Conservation (phyloP, 2,113 vertebrate genomes). For the Puffinus mauretanicus region DNA sequence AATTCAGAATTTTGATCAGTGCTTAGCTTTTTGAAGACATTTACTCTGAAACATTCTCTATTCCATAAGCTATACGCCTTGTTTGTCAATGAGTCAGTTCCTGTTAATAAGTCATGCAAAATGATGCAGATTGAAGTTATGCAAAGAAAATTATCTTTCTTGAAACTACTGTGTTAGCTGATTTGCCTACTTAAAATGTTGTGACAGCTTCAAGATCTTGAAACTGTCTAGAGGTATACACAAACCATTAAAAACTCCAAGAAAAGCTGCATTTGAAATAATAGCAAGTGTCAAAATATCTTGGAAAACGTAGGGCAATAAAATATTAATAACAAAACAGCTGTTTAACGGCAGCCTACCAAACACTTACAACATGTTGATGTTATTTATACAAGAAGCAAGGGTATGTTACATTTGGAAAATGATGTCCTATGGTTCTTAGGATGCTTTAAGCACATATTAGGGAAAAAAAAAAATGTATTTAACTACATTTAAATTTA, state of each 20-base stretch:
- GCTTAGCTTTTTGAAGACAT: constrained; percentile 56
- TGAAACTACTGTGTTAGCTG: constrained; percentile 59
- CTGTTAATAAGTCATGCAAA: constrained; percentile 70
- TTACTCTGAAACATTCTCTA: neutral
- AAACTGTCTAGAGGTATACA: constrained; percentile 68
- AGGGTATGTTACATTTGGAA: neutral
- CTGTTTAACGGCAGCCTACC: constrained; percentile 36
- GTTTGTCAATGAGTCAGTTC: constrained; percentile 66
- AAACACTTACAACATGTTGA: constrained; percentile 32
- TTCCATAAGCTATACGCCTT: constrained; percentile 42
- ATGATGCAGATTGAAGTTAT: constrained; percentile 57
- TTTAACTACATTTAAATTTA: constrained; percentile 41
- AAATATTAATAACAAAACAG: constrained; percentile 73
- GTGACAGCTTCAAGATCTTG: constrained; percentile 69
- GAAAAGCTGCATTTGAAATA: constrained; percentile 67
- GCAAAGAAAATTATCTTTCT: constrained; percentile 58
- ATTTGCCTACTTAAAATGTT: constrained; percentile 69
- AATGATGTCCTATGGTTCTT: neutral
- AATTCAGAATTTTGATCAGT: constrained; percentile 65
- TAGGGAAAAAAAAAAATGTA: neutral
- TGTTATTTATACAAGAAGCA: constrained; percentile 5
- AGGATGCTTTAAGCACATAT: neutral
- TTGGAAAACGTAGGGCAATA: constrained; percentile 55
- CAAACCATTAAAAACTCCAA: constrained; percentile 71
- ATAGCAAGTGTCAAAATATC: constrained; percentile 70